Evolutionary conservation across 2,888 invertebrate genomes (phyloP).

Genomic region (Xanthorhoe designata): DNA sequence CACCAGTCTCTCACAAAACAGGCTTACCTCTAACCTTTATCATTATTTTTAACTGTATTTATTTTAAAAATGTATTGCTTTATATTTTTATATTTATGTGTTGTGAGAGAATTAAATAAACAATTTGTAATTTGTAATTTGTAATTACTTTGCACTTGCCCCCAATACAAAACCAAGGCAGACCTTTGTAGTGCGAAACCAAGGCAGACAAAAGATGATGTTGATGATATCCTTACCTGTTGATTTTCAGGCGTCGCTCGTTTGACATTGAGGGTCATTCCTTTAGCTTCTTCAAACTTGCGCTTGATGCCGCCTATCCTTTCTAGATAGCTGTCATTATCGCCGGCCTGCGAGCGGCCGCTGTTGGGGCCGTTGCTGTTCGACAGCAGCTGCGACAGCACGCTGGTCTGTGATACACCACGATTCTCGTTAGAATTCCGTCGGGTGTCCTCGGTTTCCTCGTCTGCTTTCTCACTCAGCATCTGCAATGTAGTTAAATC

Average conservation of each 20-base stretch:
- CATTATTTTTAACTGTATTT: too few species aligned
- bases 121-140: too few species aligned
- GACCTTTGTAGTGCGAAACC: too few species aligned
- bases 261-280: constrained; percentile 87
- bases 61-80: too few species aligned
- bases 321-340: constrained; percentile 69
- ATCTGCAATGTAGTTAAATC: constrained; percentile 77
- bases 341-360: constrained; percentile 64
- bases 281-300: constrained; percentile 84
- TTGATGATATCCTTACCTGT: constrained; percentile 60
- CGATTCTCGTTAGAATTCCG: constrained; percentile 66
- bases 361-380: constrained; percentile 73
- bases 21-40: too few species aligned
- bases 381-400: constrained; percentile 81
- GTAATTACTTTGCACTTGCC: too few species aligned
- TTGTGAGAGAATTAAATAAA: too few species aligned
- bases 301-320: constrained; percentile 71
- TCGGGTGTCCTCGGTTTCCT: constrained; percentile 88
- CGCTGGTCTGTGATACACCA: constrained; percentile 76
- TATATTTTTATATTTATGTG: too few species aligned
- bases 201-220: too few species aligned
- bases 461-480: constrained; percentile 93
- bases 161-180: too few species aligned
- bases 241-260: constrained; percentile 79
- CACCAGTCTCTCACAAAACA: too few species aligned